phyloP scores from a whole-genome alignment of 2,113 vertebrate species.

The Meriones unguiculatus region DNA sequence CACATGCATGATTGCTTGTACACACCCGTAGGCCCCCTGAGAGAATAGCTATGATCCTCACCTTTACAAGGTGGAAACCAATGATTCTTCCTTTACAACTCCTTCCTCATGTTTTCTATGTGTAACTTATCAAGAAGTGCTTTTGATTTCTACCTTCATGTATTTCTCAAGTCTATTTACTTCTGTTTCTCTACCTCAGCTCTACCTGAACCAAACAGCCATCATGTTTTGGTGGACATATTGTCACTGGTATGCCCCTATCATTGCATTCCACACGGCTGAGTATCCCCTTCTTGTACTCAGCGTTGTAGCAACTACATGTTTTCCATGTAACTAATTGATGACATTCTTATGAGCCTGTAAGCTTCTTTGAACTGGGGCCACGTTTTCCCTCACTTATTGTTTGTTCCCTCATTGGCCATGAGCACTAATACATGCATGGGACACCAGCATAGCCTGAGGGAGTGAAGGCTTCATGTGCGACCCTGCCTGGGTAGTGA shows the following conservation, averaged over 20 bases:
- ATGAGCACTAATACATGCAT: not conserved
- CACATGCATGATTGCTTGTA: not conserved
- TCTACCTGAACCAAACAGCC: not conserved
- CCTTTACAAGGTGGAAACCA: not conserved
- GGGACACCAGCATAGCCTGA: not conserved
- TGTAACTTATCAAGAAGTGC: not conserved
- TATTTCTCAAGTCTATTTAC: not conserved
- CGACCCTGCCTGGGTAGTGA: not conserved
- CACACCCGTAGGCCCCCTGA: not conserved
- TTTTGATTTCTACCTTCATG: not conserved
- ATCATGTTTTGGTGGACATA: not conserved
- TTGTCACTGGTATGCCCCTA: not conserved
- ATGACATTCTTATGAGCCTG: not conserved
- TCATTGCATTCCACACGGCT: not conserved
- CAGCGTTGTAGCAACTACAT: not conserved
- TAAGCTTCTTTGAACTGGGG: not conserved
- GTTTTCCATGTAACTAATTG: not conserved
- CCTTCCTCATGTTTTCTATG: not conserved
- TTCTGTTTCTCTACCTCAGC: not conserved
- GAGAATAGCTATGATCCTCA: not conserved
- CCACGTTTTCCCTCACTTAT: not conserved
- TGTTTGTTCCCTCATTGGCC: not conserved
- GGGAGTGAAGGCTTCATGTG: not conserved
- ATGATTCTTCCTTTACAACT: not conserved
- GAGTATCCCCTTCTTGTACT: not conserved